Percentiles rank a stretch among this genome's conserved stretches.
phyloP scores from a whole-genome alignment of 1,140 invertebrate species.

The Trichomalopsis sarcophagae region DNA sequence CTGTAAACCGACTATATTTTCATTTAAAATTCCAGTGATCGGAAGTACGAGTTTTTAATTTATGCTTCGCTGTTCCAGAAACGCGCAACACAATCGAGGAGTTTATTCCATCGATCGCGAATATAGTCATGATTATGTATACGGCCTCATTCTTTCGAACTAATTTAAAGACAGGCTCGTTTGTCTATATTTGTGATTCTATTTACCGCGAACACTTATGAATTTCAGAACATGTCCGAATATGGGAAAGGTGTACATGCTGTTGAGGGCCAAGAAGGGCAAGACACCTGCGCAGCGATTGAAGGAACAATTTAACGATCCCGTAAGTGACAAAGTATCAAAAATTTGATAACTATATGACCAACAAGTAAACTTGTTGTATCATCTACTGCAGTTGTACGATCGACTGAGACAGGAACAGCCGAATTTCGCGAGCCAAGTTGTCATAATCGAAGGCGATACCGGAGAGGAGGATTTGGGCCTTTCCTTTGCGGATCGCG shows the following conservation, averaged over 20 bases:
- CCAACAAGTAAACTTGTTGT: too few species aligned
- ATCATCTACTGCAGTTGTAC: constrained; percentile 69
- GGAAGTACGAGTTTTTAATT: too few species aligned
- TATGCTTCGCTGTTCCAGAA: background rate
- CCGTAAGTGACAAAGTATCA: constrained; percentile 66
- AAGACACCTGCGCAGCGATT: constrained; percentile 77
- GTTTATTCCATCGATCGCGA: too few species aligned
- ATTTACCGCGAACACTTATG: too few species aligned
- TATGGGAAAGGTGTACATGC: constrained; percentile 79
- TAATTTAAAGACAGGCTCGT: too few species aligned
- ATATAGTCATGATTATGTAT: too few species aligned
- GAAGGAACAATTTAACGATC: constrained; percentile 76
- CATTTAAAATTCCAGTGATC: background rate
- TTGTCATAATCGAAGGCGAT: constrained; percentile 80
- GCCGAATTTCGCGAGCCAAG: constrained; percentile 73
- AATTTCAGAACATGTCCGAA: constrained; percentile 79
- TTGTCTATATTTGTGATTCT: too few species aligned
- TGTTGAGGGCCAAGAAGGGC: constrained; percentile 83
- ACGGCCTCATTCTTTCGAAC: too few species aligned
- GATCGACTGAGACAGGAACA: constrained; percentile 69
- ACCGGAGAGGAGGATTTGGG: constrained; percentile 76
- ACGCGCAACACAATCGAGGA: background rate
- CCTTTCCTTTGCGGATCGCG: constrained; percentile 73
- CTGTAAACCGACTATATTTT: background rate
- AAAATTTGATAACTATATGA: too few species aligned